phyloP scores from a whole-genome alignment of 2,797 vertebrate species.

The Acrossocheilus wenchowensis region DNA sequence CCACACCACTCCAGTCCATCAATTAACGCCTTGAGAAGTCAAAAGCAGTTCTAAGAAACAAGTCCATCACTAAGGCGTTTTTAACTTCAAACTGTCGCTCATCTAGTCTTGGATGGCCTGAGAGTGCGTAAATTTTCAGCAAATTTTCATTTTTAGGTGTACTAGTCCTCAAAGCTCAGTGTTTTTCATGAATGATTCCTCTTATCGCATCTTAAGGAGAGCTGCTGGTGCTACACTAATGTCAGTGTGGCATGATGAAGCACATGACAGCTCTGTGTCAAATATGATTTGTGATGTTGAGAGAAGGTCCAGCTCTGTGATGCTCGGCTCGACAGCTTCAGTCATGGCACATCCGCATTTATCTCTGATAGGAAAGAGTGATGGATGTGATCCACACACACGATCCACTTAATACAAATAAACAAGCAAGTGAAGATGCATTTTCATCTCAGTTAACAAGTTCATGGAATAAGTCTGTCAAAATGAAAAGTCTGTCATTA shows the following conservation, averaged over 20 bases:
- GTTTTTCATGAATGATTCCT: background rate
- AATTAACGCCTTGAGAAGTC: too few relatives aligned
- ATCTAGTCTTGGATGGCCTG: too few relatives aligned
- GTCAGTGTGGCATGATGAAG: slow-evolving; percentile 6
- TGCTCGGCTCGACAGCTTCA: background rate
- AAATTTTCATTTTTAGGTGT: too few relatives aligned
- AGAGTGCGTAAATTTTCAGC: too few relatives aligned
- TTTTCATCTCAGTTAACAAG: background rate
- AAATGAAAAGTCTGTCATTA: background rate
- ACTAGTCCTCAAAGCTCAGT: background rate
- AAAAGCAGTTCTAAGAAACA: too few relatives aligned
- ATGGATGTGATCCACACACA: background rate
- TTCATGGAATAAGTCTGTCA: background rate
- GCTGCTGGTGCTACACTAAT: background rate
- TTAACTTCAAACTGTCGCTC: too few relatives aligned
- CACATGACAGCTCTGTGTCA: slow-evolving; percentile 25
- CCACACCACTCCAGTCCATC: too few relatives aligned
- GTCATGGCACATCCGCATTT: slow-evolving; percentile 30
- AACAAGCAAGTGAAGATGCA: background rate
- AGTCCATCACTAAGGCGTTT: too few relatives aligned
- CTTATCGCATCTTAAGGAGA: background rate
- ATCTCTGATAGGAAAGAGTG: background rate
- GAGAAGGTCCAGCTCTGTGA: slow-evolving; percentile 38
- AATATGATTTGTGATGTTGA: slow-evolving; percentile 47
- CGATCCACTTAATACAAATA: background rate